Conservation (phyloP, 2,113 vertebrate genomes). For the Isichthys henryi region DNA sequence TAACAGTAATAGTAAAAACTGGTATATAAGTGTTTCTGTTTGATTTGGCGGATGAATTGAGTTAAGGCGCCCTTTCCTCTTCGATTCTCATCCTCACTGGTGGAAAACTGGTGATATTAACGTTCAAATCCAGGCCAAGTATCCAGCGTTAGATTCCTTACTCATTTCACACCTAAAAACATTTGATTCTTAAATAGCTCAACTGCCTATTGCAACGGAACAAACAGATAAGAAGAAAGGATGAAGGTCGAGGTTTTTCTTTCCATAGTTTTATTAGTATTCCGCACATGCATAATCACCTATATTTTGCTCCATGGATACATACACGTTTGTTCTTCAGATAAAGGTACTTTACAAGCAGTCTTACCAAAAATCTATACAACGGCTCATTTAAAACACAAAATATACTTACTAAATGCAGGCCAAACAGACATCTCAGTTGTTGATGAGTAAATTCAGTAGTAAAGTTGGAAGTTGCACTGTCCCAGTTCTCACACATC, state of each 20-base stretch:
- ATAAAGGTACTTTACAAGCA: constrained; percentile 44
- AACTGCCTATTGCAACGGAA: background rate
- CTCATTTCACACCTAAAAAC: background rate
- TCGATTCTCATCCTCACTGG: background rate
- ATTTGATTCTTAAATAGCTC: background rate
- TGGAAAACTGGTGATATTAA: background rate
- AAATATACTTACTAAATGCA: constrained; percentile 30
- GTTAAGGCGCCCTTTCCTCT: background rate
- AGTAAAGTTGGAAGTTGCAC: constrained; percentile 11
- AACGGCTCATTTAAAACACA: constrained; percentile 36
- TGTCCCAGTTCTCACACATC: constrained; percentile 19
- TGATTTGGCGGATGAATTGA: background rate
- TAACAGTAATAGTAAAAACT: background rate
- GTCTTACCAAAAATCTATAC: constrained; percentile 35
- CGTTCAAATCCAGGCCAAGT: background rate
- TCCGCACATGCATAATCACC: constrained; percentile 61
- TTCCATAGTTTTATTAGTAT: constrained; percentile 57
- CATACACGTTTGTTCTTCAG: constrained; percentile 43
- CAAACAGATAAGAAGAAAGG: background rate
- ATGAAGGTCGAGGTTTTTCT: constrained; percentile 1
- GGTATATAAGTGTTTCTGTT: background rate
- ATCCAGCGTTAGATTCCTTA: background rate
- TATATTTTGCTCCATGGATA: constrained; percentile 53
- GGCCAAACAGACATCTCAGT: constrained; percentile 26
- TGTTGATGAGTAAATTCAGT: constrained; percentile 9